These are phyloP conservation scores for Channa argus DNA, from an alignment of 2,113 vertebrate genomes.

Conservation along the genomic window DNA sequence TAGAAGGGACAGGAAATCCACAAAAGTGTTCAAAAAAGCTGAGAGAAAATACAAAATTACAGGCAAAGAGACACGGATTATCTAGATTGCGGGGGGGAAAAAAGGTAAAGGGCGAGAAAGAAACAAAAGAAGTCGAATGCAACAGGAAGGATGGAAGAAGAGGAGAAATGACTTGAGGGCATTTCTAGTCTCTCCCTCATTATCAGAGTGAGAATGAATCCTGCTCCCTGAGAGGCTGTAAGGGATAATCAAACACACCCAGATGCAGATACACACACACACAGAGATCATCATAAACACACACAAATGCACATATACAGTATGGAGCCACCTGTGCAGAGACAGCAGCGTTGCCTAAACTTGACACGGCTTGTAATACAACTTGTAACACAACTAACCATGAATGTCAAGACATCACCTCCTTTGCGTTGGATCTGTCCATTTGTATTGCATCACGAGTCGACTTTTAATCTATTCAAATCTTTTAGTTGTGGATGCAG, in stretches of 20 bases:
- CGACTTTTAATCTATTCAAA: slow-evolving; percentile 51
- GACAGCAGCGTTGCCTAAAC: slow-evolving; percentile 17
- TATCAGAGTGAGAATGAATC: slow-evolving; percentile 83
- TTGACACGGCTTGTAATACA: slow-evolving; percentile 30
- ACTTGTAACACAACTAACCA: slow-evolving; percentile 22
- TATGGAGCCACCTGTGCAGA: slow-evolving; percentile 5
- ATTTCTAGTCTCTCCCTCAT: slow-evolving; percentile 81
- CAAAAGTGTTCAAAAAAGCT: slow-evolving; percentile 6
- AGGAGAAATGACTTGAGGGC: slow-evolving; percentile 81
- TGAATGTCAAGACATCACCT: slow-evolving; percentile 11
- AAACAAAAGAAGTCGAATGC: slow-evolving; percentile 47
- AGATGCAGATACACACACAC: slow-evolving; percentile 44
- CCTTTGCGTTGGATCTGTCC: slow-evolving; percentile 1
- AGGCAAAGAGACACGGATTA: slow-evolving; percentile 23
- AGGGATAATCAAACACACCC: slow-evolving; percentile 79
- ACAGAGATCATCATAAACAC: slow-evolving; percentile 41
- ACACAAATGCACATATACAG: slow-evolving; percentile 38
- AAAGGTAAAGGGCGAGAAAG: slow-evolving; percentile 44
- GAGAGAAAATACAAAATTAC: not conserved
- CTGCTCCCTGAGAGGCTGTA: slow-evolving; percentile 74
- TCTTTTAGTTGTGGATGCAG: slow-evolving; percentile 53
- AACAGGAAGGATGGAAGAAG: slow-evolving; percentile 72
- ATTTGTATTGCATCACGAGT: slow-evolving; percentile 17
- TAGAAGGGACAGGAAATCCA: slow-evolving; percentile 4
- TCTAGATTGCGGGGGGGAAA: not conserved